Percentiles rank a stretch among this genome's conserved stretches.
Conservation (phyloP, 2,113 vertebrate genomes). For the Globicephala melas region DNA sequence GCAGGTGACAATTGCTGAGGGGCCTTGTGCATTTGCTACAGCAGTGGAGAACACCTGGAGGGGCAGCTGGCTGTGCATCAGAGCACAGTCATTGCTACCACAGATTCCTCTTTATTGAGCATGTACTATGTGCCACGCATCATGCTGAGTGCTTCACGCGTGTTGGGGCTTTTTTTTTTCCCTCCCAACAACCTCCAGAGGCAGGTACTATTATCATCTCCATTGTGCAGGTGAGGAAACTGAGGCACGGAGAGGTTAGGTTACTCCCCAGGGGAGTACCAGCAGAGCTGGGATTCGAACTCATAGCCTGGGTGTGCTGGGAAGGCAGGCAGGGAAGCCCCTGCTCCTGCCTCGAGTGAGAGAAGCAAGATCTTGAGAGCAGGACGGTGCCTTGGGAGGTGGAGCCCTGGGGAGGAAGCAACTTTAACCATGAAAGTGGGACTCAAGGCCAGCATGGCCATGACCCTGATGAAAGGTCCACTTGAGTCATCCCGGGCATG, state of each 20-base stretch:
- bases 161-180: neutral
- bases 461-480: too few relatives aligned
- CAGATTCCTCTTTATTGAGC: accelerated
- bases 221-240: neutral
- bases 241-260: neutral
- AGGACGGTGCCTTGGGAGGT: too few relatives aligned
- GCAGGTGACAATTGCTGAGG: accelerated
- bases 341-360: neutral
- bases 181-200: neutral
- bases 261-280: neutral
- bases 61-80: accelerated
- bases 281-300: neutral
- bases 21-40: too few relatives aligned
- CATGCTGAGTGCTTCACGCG: accelerated
- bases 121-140: accelerated
- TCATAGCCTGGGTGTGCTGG: neutral
- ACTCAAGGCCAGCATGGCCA: too few relatives aligned
- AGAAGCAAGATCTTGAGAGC: neutral
- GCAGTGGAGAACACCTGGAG: accelerated
- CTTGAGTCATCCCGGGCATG: too few relatives aligned
- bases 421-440: neutral
- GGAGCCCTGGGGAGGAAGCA: too few relatives aligned
- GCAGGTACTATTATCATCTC: neutral
- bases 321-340: neutral
- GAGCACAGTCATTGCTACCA: accelerated